Evolutionary conservation across 2,888 invertebrate genomes (phyloP), one percentile per base, ranked within the genome.

Genomic region (Pristionchus exspectatus): DNA sequence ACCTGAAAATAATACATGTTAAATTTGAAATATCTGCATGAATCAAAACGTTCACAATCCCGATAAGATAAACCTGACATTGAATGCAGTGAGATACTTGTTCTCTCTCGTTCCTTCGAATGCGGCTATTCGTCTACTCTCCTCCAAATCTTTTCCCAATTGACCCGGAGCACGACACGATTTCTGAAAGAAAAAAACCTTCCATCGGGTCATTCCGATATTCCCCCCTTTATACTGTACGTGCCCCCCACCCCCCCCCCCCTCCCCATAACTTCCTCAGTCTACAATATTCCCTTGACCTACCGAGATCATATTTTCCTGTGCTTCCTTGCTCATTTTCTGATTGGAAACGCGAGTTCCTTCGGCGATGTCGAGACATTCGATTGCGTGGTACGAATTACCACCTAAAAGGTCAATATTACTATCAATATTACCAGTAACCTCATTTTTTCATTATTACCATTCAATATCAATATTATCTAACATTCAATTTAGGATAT

Each of bases 371-470:
- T 84, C 50, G 84, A 84, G 84, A 30, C 44, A 44, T 54, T 81
- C 81, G 27, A 81, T 81, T 18, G 81, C n/a, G 33, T 81, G 81
- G 27, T 54, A 81, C n/a, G 81, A 81, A 14, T 81, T 81, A 44
- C 74, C 81, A 12, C 33, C 81, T 81, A 9, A 44, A n/a, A n/a
- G n/a, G n/a, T n/a, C n/a, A n/a, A n/a, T n/a, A n/a, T n/a, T n/a
- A n/a, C n/a, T n/a, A n/a, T n/a, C n/a, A n/a, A n/a, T n/a, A n/a
- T n/a, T n/a, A n/a, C n/a, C n/a, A n/a, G n/a, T n/a, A n/a, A n/a
- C n/a, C n/a, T n/a, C n/a, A n/a, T n/a, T n/a, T n/a, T n/a, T n/a
- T n/a, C n/a, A n/a, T n/a, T n/a, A n/a, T n/a, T n/a, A n/a, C n/a
- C n/a, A n/a, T n/a, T n/a, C n/a, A n/a, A n/a, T n/a, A n/a, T n/a